Evolutionary conservation across 1,140 invertebrate genomes (phyloP).

Genomic region (Sitophilus oryzae): DNA sequence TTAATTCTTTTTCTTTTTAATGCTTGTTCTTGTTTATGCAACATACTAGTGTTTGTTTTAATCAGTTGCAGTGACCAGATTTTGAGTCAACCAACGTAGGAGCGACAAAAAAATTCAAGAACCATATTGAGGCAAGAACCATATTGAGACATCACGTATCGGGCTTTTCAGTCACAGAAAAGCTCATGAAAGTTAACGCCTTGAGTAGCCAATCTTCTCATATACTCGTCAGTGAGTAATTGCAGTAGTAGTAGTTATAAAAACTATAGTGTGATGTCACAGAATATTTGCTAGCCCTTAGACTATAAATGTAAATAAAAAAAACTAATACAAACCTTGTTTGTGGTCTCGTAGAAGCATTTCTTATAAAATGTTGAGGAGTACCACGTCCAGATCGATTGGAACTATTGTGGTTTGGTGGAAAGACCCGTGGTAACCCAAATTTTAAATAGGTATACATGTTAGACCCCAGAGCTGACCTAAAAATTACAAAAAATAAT

Average conservation of each 20-base stretch:
- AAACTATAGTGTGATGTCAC: no score
- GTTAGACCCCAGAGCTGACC: constrained; percentile 76
- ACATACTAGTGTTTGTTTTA: no score
- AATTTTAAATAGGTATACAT: constrained; percentile 92
- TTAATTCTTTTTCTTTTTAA: not conserved
- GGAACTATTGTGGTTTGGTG: constrained; percentile 64
- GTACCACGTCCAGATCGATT: constrained; percentile 48
- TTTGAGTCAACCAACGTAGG: no score
- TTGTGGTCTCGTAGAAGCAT: constrained; percentile 35
- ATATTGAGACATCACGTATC: no score
- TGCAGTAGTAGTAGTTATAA: constrained; percentile 1
- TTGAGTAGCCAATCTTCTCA: no score
- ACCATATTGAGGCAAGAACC: no score
- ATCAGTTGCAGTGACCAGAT: no score
- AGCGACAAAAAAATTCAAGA: no score
- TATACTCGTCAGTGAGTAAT: no score
- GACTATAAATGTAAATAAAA: not conserved
- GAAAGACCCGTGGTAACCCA: constrained; percentile 82
- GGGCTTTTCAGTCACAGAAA: no score
- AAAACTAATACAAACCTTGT: constrained; percentile 27
- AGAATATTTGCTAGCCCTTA: no score
- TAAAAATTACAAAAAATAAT: constrained; percentile 34
- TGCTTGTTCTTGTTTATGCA: not conserved
- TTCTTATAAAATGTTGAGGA: constrained; percentile 43
- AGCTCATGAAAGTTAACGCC: no score